Conservation (phyloP, 2,888 invertebrate species). For the Caenorhabditis parvicauda region DNA sequence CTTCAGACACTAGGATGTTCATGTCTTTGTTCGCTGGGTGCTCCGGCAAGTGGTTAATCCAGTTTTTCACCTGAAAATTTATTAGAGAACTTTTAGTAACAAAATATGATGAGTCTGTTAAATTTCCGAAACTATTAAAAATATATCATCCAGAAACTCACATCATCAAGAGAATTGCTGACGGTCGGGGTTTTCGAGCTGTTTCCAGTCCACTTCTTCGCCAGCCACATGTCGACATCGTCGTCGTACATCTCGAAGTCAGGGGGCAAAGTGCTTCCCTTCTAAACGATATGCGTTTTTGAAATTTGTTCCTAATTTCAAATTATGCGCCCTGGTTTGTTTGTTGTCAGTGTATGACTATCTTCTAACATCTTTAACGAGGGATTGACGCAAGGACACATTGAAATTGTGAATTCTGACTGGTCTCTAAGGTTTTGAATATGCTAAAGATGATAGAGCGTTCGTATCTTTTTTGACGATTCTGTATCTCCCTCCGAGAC, state of each 20-base stretch:
- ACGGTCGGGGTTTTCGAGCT: too few relatives aligned
- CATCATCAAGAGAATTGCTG: too few relatives aligned
- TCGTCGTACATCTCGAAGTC: conserved; percentile 21
- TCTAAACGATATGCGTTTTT: neutral
- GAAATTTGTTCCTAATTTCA: conserved; percentile 1
- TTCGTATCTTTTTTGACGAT: too few relatives aligned
- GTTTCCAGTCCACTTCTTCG: conserved; percentile 11
- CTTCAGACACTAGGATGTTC: too few relatives aligned
- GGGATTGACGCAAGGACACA: too few relatives aligned
- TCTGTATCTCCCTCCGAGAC: too few relatives aligned
- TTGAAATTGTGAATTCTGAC: too few relatives aligned
- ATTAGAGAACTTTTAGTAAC: neutral
- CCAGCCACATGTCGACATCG: conserved; percentile 22
- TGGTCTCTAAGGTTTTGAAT: too few relatives aligned
- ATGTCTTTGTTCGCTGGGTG: conserved; percentile 3
- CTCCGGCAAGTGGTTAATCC: conserved; percentile 18
- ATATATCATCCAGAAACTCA: neutral
- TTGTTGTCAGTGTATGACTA: too few relatives aligned
- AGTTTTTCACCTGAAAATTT: conserved; percentile 10
- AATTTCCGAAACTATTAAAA: neutral
- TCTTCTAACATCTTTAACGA: too few relatives aligned
- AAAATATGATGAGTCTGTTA: neutral
- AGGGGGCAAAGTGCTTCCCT: conserved; percentile 14
- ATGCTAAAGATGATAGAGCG: too few relatives aligned
- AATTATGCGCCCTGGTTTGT: neutral